phyloP scores from a whole-genome alignment of 2,113 vertebrate genomes.

The Anolis carolinensis region DNA sequence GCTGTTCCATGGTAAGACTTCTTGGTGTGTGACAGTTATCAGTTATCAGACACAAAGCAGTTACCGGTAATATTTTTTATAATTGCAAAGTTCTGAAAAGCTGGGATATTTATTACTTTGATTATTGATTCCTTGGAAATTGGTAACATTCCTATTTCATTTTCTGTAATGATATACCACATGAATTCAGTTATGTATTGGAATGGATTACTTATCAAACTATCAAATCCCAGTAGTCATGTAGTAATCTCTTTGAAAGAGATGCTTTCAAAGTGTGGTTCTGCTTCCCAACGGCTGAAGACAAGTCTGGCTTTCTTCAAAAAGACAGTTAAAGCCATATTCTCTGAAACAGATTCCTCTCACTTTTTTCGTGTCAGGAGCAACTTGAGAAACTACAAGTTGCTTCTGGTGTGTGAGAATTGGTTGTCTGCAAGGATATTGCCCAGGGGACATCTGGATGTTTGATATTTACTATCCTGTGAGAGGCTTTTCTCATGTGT shows the following conservation, averaged over 20 bases:
- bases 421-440: too few relatives aligned
- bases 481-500: too few relatives aligned
- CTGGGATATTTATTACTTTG: too few relatives aligned
- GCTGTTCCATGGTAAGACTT: slow-evolving; percentile 92
- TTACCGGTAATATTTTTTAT: background rate
- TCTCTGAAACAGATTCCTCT: background rate
- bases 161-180: background rate
- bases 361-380: too few relatives aligned
- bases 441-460: too few relatives aligned
- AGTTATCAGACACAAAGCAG: background rate
- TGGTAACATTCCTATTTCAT: background rate
- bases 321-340: background rate
- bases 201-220: background rate
- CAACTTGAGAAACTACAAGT: too few relatives aligned
- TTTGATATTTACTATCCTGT: too few relatives aligned
- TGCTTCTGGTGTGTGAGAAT: too few relatives aligned
- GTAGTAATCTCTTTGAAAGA: background rate
- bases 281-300: background rate
- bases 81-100: background rate
- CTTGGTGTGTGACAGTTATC: background rate
- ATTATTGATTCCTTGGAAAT: background rate
- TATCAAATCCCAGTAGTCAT: background rate
- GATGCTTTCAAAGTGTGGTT: too few relatives aligned
- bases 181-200: background rate
- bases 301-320: background rate